Evolutionary conservation across 1,140 invertebrate genomes (phyloP), one percentile per base, ranked within the genome.

Genomic region (Andrena cerasifolii): DNA sequence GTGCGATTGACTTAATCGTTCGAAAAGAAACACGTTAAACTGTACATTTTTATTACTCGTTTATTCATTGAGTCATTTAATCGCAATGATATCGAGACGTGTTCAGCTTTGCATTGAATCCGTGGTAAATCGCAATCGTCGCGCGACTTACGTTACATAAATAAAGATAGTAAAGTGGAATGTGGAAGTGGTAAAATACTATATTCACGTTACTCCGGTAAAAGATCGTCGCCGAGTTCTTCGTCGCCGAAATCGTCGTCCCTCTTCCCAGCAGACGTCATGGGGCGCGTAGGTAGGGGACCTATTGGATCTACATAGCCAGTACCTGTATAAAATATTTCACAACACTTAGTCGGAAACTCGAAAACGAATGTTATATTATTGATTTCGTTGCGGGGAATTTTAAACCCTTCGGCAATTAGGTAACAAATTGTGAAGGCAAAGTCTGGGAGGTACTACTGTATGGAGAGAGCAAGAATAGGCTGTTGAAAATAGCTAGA

Each of bases 201-300:
- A 75, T 45, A 28, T 58, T 58, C 51, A 56, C 62, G 63, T 89
- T 94, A 97, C 87, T 96, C 95, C 5, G 97, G 97, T 86, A 98
- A 90, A 49, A 98, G 91, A 89, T 97, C 97, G 82, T 97, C 96
- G 8, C 96, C 96, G 24, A 97, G 93, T 90, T 97, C 95, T 90
- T 96, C 96, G 89, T 97, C 95, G 49, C 93, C 96, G 92, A 97
- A 97, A 80, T 97, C 96, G 71, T 97, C 96, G 66, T 96, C 96
- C 67, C 93, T 93, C 87, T 94, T 94, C 43, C 94, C 94, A 40
- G 93, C 93, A 45, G 95, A 95, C 18, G 97, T 98, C 90, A 96
- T 96, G 2, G 97, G 97, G 73, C 97, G 93, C 67, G 94, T 93
- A 73, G 95, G 94, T 40, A 94, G 91, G 0, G 96, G 96, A 18